These are phyloP conservation scores for Sycophila texana DNA, from an alignment of 2,888 invertebrate genomes.

Conservation along the genomic window DNA sequence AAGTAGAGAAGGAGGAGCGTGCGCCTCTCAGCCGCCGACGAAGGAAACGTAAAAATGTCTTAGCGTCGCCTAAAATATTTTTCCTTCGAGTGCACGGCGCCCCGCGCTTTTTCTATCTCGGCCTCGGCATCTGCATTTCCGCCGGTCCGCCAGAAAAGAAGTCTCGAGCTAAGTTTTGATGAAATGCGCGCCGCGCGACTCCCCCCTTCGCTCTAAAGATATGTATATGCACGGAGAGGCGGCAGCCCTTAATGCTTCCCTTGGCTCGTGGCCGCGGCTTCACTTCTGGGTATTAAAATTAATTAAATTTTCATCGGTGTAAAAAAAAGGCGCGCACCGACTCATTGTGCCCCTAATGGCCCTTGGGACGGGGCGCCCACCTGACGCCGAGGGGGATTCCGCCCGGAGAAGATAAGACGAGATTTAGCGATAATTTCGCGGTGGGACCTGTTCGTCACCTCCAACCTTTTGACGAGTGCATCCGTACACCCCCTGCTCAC, in stretches of 20 bases:
- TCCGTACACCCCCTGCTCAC: no score
- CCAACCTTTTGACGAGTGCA: neutral
- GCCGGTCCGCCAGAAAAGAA: neutral
- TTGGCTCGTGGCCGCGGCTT: neutral
- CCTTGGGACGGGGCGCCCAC: constrained; percentile 13
- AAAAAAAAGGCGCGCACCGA: neutral
- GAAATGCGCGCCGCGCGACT: constrained; percentile 36
- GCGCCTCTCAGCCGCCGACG: neutral
- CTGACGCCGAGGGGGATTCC: neutral
- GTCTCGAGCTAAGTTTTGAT: constrained; percentile 39
- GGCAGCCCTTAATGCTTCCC: neutral
- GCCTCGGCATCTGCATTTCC: constrained; percentile 45
- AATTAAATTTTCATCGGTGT: constrained; percentile 61
- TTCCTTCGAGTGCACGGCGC: constrained; percentile 25
- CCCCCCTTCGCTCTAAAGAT: neutral
- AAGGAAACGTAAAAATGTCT: constrained; percentile 42
- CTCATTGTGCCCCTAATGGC: constrained; percentile 40
- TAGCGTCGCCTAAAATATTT: constrained; percentile 45
- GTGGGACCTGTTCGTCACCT: neutral
- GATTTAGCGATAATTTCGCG: constrained; percentile 22
- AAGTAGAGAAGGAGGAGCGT: neutral
- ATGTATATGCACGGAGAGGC: neutral
- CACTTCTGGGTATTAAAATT: constrained; percentile 45
- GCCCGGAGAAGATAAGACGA: neutral
- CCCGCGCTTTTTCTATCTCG: constrained; percentile 41